phyloP scores from a whole-genome alignment of 2,797 vertebrate genomes.

The Sphenopsis melanotis region DNA sequence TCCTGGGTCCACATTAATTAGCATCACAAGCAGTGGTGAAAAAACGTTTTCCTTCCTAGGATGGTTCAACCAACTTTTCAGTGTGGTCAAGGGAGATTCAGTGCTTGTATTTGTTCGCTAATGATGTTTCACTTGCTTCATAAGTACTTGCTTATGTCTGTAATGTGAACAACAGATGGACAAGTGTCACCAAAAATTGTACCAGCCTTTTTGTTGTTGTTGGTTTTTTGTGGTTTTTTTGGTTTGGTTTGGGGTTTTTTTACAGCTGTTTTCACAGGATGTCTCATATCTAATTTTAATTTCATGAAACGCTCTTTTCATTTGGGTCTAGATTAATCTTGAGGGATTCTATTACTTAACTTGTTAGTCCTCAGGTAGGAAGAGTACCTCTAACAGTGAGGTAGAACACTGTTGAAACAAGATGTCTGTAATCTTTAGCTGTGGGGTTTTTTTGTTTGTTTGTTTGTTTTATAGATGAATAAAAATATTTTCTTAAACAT shows the following conservation, averaged over 20 bases:
- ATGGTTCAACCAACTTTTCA: background rate
- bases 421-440: background rate
- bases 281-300: background rate
- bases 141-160: background rate
- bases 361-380: background rate
- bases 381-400: background rate
- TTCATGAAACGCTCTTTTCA: background rate
- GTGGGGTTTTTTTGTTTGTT: rapidly evolving
- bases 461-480: background rate
- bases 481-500: background rate
- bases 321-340: background rate
- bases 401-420: background rate
- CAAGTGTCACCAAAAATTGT: background rate
- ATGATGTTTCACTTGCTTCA: background rate
- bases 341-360: background rate
- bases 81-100: background rate
- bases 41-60: background rate
- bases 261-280: background rate
- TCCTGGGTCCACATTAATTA: background rate
- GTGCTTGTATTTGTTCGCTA: background rate
- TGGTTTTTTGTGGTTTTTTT: rapidly evolving
- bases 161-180: background rate
- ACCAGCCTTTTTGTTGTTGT: background rate
- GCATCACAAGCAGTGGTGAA: background rate
- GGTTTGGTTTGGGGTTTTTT: background rate